Conservation (phyloP, 2,888 invertebrate genomes). For the Dorcus hopei region DNA sequence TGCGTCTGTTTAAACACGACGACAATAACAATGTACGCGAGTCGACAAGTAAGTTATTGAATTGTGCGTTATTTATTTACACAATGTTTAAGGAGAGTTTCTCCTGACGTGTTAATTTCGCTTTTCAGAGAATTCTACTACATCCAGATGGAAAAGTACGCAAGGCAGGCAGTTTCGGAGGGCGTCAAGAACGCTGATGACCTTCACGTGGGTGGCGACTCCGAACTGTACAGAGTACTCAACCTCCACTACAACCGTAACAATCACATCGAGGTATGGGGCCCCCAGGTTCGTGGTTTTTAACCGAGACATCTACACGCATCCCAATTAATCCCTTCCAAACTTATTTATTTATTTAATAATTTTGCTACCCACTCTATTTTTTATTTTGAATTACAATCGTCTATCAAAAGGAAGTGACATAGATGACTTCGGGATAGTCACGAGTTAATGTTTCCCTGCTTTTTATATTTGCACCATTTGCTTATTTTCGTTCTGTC, state of each 20-base stretch:
- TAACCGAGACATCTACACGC: slow-evolving; percentile 35
- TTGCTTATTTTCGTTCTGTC: background rate
- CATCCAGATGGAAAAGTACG: slow-evolving; percentile 99
- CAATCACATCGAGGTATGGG: slow-evolving; percentile 89
- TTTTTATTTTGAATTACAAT: background rate
- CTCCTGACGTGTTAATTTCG: background rate
- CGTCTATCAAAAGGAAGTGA: background rate
- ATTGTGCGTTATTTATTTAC: too few relatives aligned
- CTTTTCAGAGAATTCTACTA: slow-evolving; percentile 97
- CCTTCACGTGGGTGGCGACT: slow-evolving; percentile 89
- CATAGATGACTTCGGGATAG: slow-evolving; percentile 17
- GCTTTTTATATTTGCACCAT: background rate
- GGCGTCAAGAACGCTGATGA: slow-evolving; percentile 92
- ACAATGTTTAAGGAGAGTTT: too few relatives aligned
- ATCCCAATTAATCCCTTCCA: slow-evolving; percentile 16
- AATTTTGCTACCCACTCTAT: slow-evolving; percentile 1
- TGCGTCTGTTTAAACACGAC: too few relatives aligned
- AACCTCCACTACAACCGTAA: slow-evolving; percentile 99
- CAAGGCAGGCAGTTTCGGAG: slow-evolving; percentile 95
- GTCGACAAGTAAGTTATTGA: too few relatives aligned
- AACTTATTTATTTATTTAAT: slow-evolving; percentile 9
- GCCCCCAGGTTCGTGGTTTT: slow-evolving; percentile 61
- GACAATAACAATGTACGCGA: too few relatives aligned
- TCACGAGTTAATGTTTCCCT: slow-evolving; percentile 6
- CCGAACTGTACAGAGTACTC: slow-evolving; percentile 95